Conservation (phyloP, 2,113 vertebrate genomes). For the Labeo catla region DNA sequence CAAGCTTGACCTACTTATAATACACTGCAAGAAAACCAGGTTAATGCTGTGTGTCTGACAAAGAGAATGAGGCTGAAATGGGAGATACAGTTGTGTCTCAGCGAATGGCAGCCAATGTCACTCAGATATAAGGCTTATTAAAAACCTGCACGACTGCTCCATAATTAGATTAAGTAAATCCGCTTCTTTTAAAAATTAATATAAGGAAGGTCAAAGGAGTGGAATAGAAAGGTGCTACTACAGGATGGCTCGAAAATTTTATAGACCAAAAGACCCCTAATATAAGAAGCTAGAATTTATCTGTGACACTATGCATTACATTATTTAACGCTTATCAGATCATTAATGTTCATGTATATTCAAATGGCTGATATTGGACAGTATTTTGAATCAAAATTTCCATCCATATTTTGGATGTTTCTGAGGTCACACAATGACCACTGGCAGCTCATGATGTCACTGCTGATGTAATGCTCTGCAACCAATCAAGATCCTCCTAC, state of each 20-base stretch:
- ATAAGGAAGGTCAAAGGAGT: slow-evolving; percentile 2
- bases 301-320: not conserved
- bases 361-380: not conserved
- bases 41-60: slow-evolving; percentile 6
- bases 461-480: slow-evolving; percentile 3
- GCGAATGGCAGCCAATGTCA: not conserved
- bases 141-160: not conserved
- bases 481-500: slow-evolving; percentile 5
- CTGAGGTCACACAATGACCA: not conserved
- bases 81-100: not conserved
- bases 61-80: not conserved
- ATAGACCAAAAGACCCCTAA: not conserved
- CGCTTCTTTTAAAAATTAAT: not conserved
- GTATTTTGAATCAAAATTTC: not conserved
- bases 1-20: slow-evolving; percentile 36
- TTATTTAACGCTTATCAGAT: not conserved
- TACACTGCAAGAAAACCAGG: slow-evolving; percentile 32
- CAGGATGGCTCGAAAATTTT: not conserved
- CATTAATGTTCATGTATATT: not conserved
- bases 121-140: slow-evolving; percentile 13
- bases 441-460: not conserved
- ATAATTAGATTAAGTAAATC: slow-evolving; percentile 17
- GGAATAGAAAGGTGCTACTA: not conserved
- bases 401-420: not conserved
- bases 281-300: not conserved